Base-by-base conservation (phyloP, 2,797 vertebrate genomes). In the Diglossa cyanea region DNA sequence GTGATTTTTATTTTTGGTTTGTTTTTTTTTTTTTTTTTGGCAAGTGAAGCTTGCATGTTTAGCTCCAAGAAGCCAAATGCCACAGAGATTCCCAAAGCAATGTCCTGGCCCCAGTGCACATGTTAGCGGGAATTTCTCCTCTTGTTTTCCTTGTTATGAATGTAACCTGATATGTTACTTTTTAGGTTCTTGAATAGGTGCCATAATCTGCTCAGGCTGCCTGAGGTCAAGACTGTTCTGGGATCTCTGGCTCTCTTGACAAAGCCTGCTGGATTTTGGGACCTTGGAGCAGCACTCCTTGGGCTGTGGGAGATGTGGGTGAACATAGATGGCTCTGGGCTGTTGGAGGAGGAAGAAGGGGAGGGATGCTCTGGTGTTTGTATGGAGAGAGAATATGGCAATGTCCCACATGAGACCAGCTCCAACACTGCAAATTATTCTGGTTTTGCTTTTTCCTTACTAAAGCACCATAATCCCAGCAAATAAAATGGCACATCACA, bases 291-390 rank as follows among this genome's bases (percentile, higher is more conserved):
- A 33, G 58, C 1, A 0, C 39, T 62, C 45, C 21, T 17, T 6
- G 21, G 44, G 61, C 72, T 67, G n/a, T 6, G 19, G 71, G 71
- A 17, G 24, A 37, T 0, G 17, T 3, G n/a, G 35, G 30, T 13
- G 39, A 39, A 5, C 8, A 5, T 0, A 0, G 82, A 4, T 2
- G 1, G 39, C 13, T 63, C 37, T 0, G 2, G 58, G 48, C 40
- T 54, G n/a, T 8, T 39, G 17, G 40, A 11, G 24, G 48, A 45
- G 21, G 10, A 60, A 28, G n/a, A 48, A 7, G 39, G 65, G 21
- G 68, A 37, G n/a, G 68, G 30, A n/a, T n/a, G n/a, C n/a, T 50
- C 50, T 73, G 73, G n/a, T 10, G 4, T 47, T 62, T 33, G 55
- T 8, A 7, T 21, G 30, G 51, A 13, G 57, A 71, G 28, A 66